Conservation (phyloP, 1,140 invertebrate species). For the Brachionus koreanus region DNA sequence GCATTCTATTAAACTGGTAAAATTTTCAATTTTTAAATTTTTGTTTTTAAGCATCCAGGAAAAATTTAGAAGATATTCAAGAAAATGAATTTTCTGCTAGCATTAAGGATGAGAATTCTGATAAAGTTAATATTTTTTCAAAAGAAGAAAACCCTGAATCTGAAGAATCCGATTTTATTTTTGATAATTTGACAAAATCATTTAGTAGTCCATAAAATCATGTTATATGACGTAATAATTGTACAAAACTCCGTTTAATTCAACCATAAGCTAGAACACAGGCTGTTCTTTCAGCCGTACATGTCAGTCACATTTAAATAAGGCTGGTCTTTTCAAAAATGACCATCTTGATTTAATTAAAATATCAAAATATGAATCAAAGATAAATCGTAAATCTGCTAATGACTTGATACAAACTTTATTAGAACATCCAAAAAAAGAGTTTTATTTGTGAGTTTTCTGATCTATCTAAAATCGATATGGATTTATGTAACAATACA, state of each 20-base stretch:
- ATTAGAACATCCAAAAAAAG: not conserved
- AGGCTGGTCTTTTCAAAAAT: not conserved
- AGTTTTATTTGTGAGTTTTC: no score
- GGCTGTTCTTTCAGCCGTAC: not conserved
- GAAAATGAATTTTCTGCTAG: not conserved
- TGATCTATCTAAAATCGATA: no score
- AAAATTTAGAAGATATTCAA: not conserved
- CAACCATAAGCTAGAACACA: conserved; percentile 2
- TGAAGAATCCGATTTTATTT: not conserved
- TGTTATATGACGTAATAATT: not conserved
- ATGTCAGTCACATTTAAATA: not conserved
- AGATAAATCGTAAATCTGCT: not conserved
- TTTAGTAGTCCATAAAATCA: not conserved
- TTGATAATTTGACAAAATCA: not conserved
- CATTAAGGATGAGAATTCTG: not conserved
- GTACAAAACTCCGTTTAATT: not conserved
- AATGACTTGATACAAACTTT: conserved; percentile 9
- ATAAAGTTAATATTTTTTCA: not conserved
- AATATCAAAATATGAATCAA: not conserved
- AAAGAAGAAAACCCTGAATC: not conserved
- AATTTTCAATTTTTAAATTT: no score
- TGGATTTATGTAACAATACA: not conserved
- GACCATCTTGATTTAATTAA: not conserved
- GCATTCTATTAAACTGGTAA: no score
- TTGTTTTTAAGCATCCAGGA: not conserved